phyloP scores from a whole-genome alignment of 2,888 invertebrate species.

The Rhingia campestris region DNA sequence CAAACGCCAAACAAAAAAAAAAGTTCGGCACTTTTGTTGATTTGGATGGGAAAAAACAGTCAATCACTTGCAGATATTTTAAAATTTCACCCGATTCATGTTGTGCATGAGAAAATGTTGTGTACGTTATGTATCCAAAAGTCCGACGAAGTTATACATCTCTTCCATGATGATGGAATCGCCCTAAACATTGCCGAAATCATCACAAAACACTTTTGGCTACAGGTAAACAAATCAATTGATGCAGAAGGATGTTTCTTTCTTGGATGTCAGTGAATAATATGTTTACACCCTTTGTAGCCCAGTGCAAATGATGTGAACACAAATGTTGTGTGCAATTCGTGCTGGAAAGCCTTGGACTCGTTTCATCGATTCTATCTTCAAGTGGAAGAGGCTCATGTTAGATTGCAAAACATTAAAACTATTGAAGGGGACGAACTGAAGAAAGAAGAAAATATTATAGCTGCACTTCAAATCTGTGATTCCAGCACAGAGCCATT shows the following conservation, averaged over 20 bases:
- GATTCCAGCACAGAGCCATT: neutral
- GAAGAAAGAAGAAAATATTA: conserved; percentile 30
- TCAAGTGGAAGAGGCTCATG: conserved; percentile 76
- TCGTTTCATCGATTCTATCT: conserved; percentile 79
- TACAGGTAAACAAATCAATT: conserved; percentile 74
- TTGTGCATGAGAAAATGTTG: conserved; percentile 35
- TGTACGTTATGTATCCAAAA: conserved; percentile 60
- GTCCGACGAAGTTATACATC: conserved; percentile 36
- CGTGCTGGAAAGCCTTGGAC: conserved; percentile 78
- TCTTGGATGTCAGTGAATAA: neutral
- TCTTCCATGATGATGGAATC: conserved; percentile 74
- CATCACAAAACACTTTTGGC: conserved; percentile 78
- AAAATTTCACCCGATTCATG: conserved; percentile 5
- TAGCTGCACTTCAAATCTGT: neutral
- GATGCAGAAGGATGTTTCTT: neutral
- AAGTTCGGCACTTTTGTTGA: conserved; percentile 39
- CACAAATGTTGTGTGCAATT: conserved; percentile 73
- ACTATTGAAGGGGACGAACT: conserved; percentile 28
- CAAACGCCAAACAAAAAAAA: conserved; percentile 61
- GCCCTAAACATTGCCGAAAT: conserved; percentile 75
- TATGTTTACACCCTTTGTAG: conserved; percentile 15
- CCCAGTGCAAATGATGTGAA: conserved; percentile 49
- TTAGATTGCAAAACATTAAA: conserved; percentile 1
- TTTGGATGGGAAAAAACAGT: conserved; percentile 18
- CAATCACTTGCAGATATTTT: neutral